Percentiles rank a stretch among this genome's conserved stretches.
phyloP scores from a whole-genome alignment of 2,797 vertebrate genomes.

The Etheostoma perlongum region DNA sequence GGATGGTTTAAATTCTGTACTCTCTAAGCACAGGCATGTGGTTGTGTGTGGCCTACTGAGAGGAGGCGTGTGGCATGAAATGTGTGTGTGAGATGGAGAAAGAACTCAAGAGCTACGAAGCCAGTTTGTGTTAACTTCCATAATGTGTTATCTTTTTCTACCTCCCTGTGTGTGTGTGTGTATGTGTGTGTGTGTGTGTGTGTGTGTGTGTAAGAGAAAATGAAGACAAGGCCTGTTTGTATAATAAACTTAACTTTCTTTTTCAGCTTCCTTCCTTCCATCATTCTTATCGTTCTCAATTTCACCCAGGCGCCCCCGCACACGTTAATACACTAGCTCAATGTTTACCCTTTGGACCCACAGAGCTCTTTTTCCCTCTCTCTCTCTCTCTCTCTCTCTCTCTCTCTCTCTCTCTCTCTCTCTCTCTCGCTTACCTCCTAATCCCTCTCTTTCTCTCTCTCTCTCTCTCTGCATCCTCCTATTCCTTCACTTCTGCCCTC shows the following conservation, averaged over 20 bases:
- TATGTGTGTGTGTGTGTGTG: conserved; percentile 25
- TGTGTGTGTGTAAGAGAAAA: conserved; percentile 26
- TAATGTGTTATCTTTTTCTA: conserved; percentile 49
- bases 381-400: conserved; percentile 35
- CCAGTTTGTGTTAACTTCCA: conserved; percentile 33
- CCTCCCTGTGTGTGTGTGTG: conserved; percentile 6
- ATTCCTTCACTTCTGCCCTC: conserved; percentile 51
- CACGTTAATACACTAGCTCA: conserved; percentile 26
- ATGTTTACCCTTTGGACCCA: conserved; percentile 44
- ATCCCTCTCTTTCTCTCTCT: conserved; percentile 39
- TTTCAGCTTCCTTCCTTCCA: conserved; percentile 33
- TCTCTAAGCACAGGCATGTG: conserved; percentile 62
- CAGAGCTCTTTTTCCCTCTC: conserved; percentile 20
- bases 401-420: conserved; percentile 9
- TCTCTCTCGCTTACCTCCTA: conserved; percentile 23
- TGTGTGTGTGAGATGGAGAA: conserved; percentile 32
- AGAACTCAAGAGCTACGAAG: conserved; percentile 24
- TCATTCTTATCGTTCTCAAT: conserved; percentile 26
- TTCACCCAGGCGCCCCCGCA: conserved; percentile 42
- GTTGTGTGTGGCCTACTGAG: conserved; percentile 57
- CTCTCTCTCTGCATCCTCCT: conserved; percentile 20
- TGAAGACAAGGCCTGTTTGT: conserved; percentile 47
- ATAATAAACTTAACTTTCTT: conserved; percentile 46
- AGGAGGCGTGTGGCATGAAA: conserved; percentile 63
- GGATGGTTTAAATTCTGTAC: conserved; percentile 57